Conservation (phyloP, 2,113 vertebrate genomes). For the Halichoerus grypus region DNA sequence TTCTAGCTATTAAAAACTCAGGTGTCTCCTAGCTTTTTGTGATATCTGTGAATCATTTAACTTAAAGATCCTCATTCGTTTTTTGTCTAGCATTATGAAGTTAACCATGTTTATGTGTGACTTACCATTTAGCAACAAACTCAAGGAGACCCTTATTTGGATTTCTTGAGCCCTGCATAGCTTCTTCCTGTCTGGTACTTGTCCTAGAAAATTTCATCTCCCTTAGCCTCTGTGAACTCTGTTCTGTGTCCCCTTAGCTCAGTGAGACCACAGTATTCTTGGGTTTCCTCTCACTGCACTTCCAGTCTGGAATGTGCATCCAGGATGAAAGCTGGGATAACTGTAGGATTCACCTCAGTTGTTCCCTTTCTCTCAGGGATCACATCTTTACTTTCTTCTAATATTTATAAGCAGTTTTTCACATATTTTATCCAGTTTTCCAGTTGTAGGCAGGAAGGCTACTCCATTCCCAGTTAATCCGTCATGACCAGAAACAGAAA, state of each 20-base stretch:
- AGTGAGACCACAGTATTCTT: not conserved
- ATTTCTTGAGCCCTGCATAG: not conserved
- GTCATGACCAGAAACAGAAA: not conserved
- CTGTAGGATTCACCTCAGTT: too few relatives aligned
- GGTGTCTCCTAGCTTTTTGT: not conserved
- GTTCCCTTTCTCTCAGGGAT: not conserved
- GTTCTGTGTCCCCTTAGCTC: not conserved
- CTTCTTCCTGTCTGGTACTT: not conserved
- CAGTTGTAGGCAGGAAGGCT: not conserved
- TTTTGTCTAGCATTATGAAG: not conserved
- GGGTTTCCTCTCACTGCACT: not conserved
- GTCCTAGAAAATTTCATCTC: not conserved
- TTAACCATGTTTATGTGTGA: not conserved
- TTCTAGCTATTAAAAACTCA: not conserved
- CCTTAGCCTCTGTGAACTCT: not conserved
- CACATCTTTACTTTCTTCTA: not conserved
- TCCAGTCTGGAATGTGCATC: rapidly evolving
- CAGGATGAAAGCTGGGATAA: not conserved
- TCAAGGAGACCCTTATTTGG: not conserved
- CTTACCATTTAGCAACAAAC: not conserved
- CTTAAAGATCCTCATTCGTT: not conserved
- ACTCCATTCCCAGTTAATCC: not conserved
- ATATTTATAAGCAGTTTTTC: not conserved
- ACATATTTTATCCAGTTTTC: not conserved
- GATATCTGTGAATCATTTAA: not conserved